A percentile compares a stretch with the other conserved stretches of the same genome.
These are phyloP conservation scores for Strigamia crassipes DNA, from an alignment of 2,888 invertebrate genomes.

Conservation along the genomic window DNA sequence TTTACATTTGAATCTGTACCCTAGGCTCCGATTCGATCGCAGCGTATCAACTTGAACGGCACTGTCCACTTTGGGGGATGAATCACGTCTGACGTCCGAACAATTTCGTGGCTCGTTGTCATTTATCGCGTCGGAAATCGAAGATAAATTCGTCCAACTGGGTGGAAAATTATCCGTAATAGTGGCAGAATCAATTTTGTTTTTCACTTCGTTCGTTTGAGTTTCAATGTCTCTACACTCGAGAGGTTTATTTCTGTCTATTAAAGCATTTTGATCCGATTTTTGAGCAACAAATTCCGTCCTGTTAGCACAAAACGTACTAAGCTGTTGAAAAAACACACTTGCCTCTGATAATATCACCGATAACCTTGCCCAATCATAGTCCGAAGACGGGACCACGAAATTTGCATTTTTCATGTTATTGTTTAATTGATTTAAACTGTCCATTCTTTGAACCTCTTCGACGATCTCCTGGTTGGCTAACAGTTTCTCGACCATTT, in stretches of 20 bases:
- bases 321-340: conserved; percentile 29
- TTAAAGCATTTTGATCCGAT: neutral
- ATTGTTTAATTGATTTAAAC: neutral
- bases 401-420: conserved; percentile 34
- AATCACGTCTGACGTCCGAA: no score
- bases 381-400: neutral
- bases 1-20: neutral
- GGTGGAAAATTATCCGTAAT: conserved; percentile 6
- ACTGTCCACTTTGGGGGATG: neutral
- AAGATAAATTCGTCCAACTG: neutral
- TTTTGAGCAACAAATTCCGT: neutral
- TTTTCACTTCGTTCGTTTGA: neutral
- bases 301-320: conserved; percentile 18
- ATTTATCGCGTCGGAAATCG: neutral
- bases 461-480: neutral
- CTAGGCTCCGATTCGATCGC: neutral
- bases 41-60: conserved; percentile 38
- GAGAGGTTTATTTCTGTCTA: neutral
- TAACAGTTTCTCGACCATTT: conserved; percentile 7
- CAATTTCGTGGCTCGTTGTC: no score
- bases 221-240: neutral
- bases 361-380: conserved; percentile 23
- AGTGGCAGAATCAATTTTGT: neutral
- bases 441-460: conserved; percentile 12
- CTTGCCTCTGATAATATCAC: conserved; percentile 26